phyloP scores from a whole-genome alignment of 2,113 vertebrate genomes.

The Spea multiplicata region DNA sequence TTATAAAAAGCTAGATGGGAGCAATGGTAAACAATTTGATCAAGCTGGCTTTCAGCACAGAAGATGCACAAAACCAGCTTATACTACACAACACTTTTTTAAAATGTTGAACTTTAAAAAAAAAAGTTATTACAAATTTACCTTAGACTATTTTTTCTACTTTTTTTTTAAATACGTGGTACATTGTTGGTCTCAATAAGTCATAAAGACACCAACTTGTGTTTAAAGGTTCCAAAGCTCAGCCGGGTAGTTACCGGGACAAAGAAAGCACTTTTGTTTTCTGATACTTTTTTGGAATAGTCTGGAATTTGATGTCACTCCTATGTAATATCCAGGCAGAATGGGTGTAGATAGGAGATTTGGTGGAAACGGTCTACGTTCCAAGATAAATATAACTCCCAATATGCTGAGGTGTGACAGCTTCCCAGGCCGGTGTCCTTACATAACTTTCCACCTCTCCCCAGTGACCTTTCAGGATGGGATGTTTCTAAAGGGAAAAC shows the following conservation, averaged over 20 bases:
- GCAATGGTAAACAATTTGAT: no score
- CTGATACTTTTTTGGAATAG: constrained; percentile 2
- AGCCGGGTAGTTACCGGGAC: not conserved
- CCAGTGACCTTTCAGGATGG: constrained; percentile 41
- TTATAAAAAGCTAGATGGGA: no score
- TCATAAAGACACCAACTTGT: not conserved
- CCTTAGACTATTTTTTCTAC: no score
- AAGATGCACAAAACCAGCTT: no score
- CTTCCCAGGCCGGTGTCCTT: constrained; percentile 8
- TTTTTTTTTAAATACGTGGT: not conserved
- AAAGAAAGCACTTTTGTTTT: not conserved
- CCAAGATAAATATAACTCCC: constrained; percentile 28
- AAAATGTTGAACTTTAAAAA: no score
- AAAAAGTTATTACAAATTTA: no score
- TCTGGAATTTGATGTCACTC: not conserved
- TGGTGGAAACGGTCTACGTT: constrained; percentile 29
- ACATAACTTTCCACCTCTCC: constrained; percentile 25
- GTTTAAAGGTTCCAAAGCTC: not conserved
- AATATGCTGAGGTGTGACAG: constrained; percentile 24
- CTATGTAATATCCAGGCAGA: not conserved
- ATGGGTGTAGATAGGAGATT: not conserved
- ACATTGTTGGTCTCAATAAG: not conserved
- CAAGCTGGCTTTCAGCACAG: no score
- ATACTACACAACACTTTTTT: no score
- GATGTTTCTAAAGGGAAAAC: constrained; percentile 40